These are phyloP conservation scores for Chaetophractus vellerosus DNA, from an alignment of 2,797 vertebrate species.

Conservation along the genomic window DNA sequence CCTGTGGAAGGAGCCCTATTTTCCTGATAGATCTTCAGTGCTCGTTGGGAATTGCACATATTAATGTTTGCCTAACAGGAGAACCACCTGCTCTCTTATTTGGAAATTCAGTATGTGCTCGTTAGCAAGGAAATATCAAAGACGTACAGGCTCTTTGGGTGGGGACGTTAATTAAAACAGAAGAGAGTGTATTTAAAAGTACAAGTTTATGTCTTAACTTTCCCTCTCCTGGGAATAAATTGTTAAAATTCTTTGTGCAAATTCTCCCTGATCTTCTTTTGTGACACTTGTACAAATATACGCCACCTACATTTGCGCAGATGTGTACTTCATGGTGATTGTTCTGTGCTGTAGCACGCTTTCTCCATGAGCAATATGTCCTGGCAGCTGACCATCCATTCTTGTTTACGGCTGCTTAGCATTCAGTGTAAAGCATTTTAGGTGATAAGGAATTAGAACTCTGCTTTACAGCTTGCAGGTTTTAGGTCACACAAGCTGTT, in stretches of 20 bases:
- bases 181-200: neutral
- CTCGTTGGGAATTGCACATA: neutral
- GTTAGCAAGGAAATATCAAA: neutral
- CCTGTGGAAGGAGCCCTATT: neutral
- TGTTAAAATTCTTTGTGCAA: neutral
- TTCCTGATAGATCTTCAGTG: fast-evolving
- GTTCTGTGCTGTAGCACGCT: too few relatives aligned
- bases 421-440: fast-evolving
- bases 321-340: neutral
- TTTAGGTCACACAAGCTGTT: neutral
- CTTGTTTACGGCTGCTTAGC: fast-evolving
- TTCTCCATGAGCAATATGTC: neutral
- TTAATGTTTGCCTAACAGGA: neutral
- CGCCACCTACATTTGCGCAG: neutral
- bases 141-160: neutral
- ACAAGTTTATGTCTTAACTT: neutral
- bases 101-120: neutral
- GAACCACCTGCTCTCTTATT: too few relatives aligned
- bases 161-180: neutral
- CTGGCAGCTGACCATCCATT: fast-evolving
- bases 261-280: neutral
- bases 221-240: neutral
- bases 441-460: neutral
- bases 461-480: neutral
- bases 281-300: fast-evolving